Conservation (phyloP, 2,888 invertebrate genomes). For the Mayetiola destructor region DNA sequence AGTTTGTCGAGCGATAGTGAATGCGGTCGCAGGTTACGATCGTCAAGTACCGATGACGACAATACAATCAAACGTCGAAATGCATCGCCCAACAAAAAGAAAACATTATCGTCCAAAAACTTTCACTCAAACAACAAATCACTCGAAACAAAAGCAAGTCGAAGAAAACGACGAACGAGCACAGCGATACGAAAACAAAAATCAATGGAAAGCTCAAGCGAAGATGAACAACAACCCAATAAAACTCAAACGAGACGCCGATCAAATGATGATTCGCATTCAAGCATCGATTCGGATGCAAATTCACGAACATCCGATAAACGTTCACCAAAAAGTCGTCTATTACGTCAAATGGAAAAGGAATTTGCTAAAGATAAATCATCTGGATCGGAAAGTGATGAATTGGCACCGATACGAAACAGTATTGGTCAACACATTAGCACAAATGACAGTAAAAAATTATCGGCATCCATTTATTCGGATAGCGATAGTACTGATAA, state of each 20-base stretch:
- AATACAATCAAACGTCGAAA: not conserved
- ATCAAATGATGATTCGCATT: not conserved
- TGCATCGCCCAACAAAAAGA: conserved; percentile 1
- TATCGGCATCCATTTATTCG: conserved; percentile 65
- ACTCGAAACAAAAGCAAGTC: not conserved
- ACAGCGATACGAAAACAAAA: not conserved
- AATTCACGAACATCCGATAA: not conserved
- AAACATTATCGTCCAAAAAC: not conserved
- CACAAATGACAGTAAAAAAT: conserved; percentile 35
- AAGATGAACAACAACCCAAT: conserved; percentile 38
- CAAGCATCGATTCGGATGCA: not conserved
- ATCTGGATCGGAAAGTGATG: conserved; percentile 66
- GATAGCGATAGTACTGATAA: conserved; percentile 46
- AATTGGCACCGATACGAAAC: conserved; percentile 49
- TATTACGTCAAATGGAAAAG: conserved; percentile 56
- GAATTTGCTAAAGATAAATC: conserved; percentile 49
- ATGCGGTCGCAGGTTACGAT: not conserved
- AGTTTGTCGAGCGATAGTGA: conserved; percentile 38
- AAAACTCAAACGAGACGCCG: not conserved
- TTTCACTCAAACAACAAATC: not conserved
- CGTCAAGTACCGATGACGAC: not conserved
- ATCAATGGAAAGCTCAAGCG: conserved; percentile 46
- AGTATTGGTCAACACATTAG: conserved; percentile 16
- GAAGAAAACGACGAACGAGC: conserved; percentile 5
- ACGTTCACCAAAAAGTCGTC: conserved; percentile 38